Evolutionary conservation across 2,113 vertebrate genomes (phyloP).

Genomic region (Spea multiplicata): DNA sequence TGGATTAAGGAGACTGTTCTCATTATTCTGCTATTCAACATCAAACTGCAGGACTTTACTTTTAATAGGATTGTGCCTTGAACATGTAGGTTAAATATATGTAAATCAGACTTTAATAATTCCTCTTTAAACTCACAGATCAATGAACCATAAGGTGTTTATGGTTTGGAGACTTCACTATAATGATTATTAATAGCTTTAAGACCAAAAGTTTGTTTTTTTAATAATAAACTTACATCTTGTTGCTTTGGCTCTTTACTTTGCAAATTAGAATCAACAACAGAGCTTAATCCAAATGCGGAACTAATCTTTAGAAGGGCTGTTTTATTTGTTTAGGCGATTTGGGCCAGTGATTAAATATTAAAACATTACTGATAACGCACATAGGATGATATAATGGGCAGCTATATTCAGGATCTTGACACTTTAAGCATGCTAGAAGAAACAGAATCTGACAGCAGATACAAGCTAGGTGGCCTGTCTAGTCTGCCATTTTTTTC

Average conservation of each 20-base stretch:
- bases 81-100: background rate
- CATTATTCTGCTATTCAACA: no score
- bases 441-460: no score
- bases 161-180: background rate
- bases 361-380: background rate
- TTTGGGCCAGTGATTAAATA: background rate
- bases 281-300: background rate
- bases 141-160: background rate
- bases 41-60: no score
- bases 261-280: background rate
- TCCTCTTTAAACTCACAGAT: background rate
- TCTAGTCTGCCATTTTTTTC: no score
- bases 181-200: constrained; percentile 20
- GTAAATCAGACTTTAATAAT: background rate
- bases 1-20: no score
- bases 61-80: no score
- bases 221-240: background rate
- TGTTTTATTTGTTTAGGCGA: background rate
- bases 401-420: background rate
- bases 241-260: background rate
- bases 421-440: no score
- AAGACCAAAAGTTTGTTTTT: background rate
- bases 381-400: background rate
- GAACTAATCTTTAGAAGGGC: background rate
- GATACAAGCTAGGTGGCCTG: no score